Evolutionary conservation across 2,888 invertebrate genomes (phyloP).

Genomic region (Synergus japonicus): DNA sequence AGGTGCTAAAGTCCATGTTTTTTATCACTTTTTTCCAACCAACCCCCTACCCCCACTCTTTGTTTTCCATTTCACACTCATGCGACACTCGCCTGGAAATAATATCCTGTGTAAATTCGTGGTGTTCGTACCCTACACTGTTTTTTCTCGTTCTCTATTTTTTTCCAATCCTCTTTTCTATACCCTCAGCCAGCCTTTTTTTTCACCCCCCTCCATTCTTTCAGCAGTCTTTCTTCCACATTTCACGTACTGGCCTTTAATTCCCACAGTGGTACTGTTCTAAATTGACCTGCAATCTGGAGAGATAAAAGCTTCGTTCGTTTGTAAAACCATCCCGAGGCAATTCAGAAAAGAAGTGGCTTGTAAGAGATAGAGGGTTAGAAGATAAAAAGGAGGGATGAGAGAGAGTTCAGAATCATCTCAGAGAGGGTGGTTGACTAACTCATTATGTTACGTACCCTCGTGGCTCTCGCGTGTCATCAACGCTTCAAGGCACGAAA

Average conservation of each 20-base stretch:
- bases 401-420: conserved; percentile 34
- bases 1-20: conserved; percentile 13
- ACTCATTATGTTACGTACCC: conserved; percentile 34
- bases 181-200: neutral
- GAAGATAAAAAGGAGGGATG: conserved; percentile 31
- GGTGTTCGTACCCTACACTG: conserved; percentile 1
- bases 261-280: conserved; percentile 44
- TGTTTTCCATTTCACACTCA: conserved; percentile 31
- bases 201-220: conserved; percentile 11
- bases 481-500: conserved; percentile 30
- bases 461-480: conserved; percentile 29
- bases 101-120: conserved; percentile 54
- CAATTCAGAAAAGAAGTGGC: conserved; percentile 53
- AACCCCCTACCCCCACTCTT: neutral
- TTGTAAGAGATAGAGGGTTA: conserved; percentile 11
- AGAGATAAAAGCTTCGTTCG: conserved; percentile 63
- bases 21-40: neutral
- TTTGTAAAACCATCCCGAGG: conserved; percentile 58
- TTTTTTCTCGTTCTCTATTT: conserved; percentile 1
- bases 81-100: conserved; percentile 48
- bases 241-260: conserved; percentile 23
- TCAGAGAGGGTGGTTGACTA: conserved; percentile 32
- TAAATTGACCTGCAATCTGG: conserved; percentile 63
- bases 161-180: neutral
- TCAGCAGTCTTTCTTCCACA: neutral